phyloP scores from a whole-genome alignment of 1,140 invertebrate species.

The Proales similis region DNA sequence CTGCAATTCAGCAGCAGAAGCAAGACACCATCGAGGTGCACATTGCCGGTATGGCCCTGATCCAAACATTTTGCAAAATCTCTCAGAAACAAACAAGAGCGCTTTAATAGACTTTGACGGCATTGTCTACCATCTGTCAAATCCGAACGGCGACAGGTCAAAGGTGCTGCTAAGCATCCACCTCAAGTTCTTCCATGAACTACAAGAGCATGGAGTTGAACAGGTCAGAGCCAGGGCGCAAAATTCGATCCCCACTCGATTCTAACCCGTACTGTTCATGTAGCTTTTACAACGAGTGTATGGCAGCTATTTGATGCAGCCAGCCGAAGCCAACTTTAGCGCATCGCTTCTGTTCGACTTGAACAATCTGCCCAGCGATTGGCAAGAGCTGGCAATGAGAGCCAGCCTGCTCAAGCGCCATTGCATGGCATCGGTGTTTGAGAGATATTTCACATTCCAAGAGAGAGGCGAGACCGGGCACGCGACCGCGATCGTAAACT shows the following conservation, averaged over 20 bases:
- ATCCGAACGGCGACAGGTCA: constrained; percentile 85
- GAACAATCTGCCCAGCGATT: constrained; percentile 80
- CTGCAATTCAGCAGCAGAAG: background rate
- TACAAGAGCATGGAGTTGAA: constrained; percentile 94
- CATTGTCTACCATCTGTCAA: constrained; percentile 94
- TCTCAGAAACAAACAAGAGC: constrained; percentile 77
- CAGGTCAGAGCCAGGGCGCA: constrained; percentile 56
- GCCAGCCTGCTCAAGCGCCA: constrained; percentile 90
- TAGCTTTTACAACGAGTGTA: constrained; percentile 81
- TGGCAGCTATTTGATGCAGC: constrained; percentile 62
- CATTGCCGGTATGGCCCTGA: background rate
- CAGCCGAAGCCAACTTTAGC: constrained; percentile 67
- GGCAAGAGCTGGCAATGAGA: constrained; percentile 78
- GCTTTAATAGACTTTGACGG: constrained; percentile 90
- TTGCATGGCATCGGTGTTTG: constrained; percentile 98
- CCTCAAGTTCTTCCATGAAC: constrained; percentile 95
- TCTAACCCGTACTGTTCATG: constrained; percentile 20
- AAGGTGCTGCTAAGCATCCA: constrained; percentile 97
- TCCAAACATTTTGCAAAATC: constrained; percentile 37
- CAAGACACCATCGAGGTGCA: background rate
- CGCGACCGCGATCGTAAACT: constrained; percentile 92
- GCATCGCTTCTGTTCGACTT: constrained; percentile 86
- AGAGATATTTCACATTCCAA: constrained; percentile 98
- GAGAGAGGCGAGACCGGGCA: constrained; percentile 64
- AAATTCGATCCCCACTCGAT: background rate